Evolutionary conservation across 2,113 vertebrate species (phyloP), one percentile per base, ranked within the genome.

Genomic region (Proterorhinus semilunaris): DNA sequence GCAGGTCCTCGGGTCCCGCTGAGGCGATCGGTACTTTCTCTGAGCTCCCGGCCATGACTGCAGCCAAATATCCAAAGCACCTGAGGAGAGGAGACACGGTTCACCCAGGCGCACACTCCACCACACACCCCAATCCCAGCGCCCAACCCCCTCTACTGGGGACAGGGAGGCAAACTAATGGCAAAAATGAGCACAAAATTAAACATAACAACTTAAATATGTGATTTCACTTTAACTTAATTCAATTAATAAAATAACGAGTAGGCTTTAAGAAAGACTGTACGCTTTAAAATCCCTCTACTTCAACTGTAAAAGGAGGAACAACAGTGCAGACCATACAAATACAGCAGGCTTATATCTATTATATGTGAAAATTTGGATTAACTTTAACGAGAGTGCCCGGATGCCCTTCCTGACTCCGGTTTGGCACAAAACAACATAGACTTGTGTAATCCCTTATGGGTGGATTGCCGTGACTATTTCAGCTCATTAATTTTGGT

Each of bases 1-100:
- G 95, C 66, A 92, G 70, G 76, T 96, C 95, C 43, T 95, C 94
- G 0, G 95, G 94, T 74, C 94, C 96, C 44, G 81, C 94, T n/a
- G 92, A 87, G 68, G 95, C 91, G 74, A 97, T 95, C 54, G 95
- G 95, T 81, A 94, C 93, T 91, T 97, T 96, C 88, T 96, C 96
- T 48, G 91, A 94, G 75, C 72, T 90, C 79, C 91, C 93, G 47
- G 91, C 90, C 96, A 97, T 96, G 91, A 86, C 85, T 89, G 84
- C 43, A 87, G 71, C 58, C 76, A 67, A 80, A 80, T 85, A 88
- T 36, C 84, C 87, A 86, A 68, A 79, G 80, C 86, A 88, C 85
- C 87, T 86, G 69, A 46, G 68, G 44, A 72, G 10, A 47, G 69
- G 47, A 72, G 11, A 68, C 72, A 68, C 65, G 50, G 61, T 70